Base-by-base conservation (phyloP, 2,888 invertebrate species). In the Falcaria lacertinaria region DNA sequence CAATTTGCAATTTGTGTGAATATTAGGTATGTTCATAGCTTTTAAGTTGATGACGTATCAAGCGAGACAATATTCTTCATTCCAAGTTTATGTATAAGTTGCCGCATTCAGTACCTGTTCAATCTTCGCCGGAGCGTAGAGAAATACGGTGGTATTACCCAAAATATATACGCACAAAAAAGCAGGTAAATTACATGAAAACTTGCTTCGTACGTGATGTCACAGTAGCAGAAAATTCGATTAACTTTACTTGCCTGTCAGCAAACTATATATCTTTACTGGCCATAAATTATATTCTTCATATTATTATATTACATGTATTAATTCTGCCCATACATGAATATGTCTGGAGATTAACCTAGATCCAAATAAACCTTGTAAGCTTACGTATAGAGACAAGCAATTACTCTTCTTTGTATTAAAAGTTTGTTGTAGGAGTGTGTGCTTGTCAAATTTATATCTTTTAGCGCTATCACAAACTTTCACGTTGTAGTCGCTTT, bases 161-260 rank as follows among this genome's bases (percentile, higher is more conserved):
- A 65, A 73, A 77, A 74, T 71, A 76, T 67, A 73, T 74, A 69
- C 64, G 59, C 46, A 52, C 52, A 57, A 63, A 70, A 79, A 80
- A 79, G 75, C 74, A 74, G 74, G 76, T 76, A 72, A 76, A 75
- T 73, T 74, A 75, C 70, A 63, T 50, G 68, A 68, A 69, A 76
- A 71, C 60, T 62, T 69, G 62, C 70, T 62, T 57, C 58, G 57
- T 54, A 61, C 81, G 80, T 83, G 82, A 76, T 67, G 64, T 67
- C 73, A 69, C 64, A 68, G 67, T 62, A 67, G 75, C 80, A 77
- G 79, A 84, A 83, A 76, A 80, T 80, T 82, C 76, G 77, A 83
- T 82, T 83, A 78, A 64, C 66, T 77, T 65, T 65, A 68, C 64
- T 65, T 60, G 68, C 66, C 54, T 70, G 69, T 79, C 80, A 79